Evolutionary conservation across 2,797 vertebrate genomes (phyloP).

Genomic region (Anas bahamensis): DNA sequence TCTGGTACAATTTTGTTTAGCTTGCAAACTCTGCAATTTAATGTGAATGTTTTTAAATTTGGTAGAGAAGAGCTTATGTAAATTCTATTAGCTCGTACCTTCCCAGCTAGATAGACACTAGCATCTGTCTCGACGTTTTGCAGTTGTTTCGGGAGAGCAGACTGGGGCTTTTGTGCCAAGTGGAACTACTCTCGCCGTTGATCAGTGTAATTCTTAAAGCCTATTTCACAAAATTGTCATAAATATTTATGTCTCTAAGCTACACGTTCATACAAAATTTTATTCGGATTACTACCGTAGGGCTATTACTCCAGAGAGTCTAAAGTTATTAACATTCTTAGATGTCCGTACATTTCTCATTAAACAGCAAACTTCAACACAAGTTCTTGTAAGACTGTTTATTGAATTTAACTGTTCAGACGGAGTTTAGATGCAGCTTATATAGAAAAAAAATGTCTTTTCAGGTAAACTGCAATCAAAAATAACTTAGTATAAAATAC

Average conservation of each 20-base stretch:
- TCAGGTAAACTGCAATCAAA: constrained; percentile 77
- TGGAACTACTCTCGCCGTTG: fast-evolving
- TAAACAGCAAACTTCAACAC: constrained; percentile 72
- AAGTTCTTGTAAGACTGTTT: constrained; percentile 77
- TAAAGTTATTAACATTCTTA: not conserved
- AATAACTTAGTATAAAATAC: constrained; percentile 68
- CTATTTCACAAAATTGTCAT: not conserved
- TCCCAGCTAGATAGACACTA: not conserved
- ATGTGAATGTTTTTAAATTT: not conserved
- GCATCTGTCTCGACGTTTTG: not conserved
- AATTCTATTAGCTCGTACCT: not conserved
- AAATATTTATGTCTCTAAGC: not conserved
- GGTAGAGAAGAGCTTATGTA: not conserved
- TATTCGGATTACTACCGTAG: not conserved
- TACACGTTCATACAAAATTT: not conserved
- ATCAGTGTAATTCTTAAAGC: not conserved
- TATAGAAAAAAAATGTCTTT: constrained; percentile 55
- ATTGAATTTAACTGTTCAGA: constrained; percentile 75
- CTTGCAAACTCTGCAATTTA: not conserved
- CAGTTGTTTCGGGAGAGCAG: not conserved
- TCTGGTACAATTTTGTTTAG: not conserved
- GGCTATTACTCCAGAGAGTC: not conserved
- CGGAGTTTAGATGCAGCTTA: constrained; percentile 71
- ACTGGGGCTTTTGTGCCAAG: not conserved
- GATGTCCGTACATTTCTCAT: not conserved